Base-by-base conservation (phyloP, 2,113 vertebrate genomes). In the Hippopotamus amphibius region DNA sequence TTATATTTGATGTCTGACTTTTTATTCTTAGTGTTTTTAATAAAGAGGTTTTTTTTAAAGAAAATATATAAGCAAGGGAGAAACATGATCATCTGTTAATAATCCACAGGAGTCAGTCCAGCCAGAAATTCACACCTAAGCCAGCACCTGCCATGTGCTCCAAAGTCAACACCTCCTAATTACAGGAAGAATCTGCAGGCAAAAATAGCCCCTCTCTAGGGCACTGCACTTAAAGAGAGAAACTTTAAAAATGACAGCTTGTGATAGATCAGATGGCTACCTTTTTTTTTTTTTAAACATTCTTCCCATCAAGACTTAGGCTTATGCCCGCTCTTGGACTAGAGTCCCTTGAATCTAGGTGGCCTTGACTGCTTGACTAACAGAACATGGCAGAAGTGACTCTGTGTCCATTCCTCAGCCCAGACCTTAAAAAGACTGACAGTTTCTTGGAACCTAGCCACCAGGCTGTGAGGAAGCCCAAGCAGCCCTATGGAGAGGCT, bases 1-100 rank as follows among this genome's bases (percentile, higher is more conserved):
- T 83, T 28, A 37, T 83, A 89, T 87, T 92, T 46, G 22, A 30
- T 57, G 61, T 30, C 28, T 57, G 55, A 12, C 12, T 66, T 41
- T 87, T 80, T 80, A 83, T 82, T 77, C 4, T 85, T 90, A 77
- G 46, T 33, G 37, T 83, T 65, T 76, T 93, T 91, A 79, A 59
- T 50, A 69, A 53, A 91, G 2, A 87, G 1, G 28, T 46, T 61
- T 46, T 57, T 95, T 61, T 48, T 19, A 19, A 93, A 68, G 19
- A 96, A 88, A 89, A 55, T 55, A 16, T 50, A n/a, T 55, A 65
- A 90, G 50, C 41, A 65, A 77, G 8, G 22, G 48, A 92, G 88
- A 93, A 95, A 59, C 2, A 55, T 48, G 13, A 88, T 86, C 63
- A 76, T 82, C 15, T 72, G 33, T 80, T 93, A 50, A 87, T 69